Conservation (phyloP, 2,113 vertebrate species). For the Oophaga pumilio region DNA sequence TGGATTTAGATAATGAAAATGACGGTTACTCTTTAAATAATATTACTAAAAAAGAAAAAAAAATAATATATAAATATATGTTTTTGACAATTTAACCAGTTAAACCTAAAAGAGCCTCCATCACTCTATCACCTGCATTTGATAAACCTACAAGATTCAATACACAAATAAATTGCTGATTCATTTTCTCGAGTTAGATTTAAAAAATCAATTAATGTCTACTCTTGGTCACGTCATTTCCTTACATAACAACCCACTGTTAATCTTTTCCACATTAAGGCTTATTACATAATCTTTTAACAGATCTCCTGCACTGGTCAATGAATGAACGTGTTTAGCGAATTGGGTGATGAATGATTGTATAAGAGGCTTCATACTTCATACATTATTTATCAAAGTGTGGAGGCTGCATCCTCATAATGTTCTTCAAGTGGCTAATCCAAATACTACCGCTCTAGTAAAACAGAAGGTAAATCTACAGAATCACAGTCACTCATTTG, state of each 20-base stretch:
- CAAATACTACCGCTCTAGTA: background rate
- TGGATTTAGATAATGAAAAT: too few species aligned
- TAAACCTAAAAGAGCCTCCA: background rate
- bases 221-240: background rate
- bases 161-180: background rate
- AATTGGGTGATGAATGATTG: background rate
- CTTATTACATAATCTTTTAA: constrained; percentile 4
- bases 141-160: background rate
- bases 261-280: background rate
- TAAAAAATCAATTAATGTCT: background rate
- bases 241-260: background rate
- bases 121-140: background rate
- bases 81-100: background rate
- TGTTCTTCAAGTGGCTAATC: background rate
- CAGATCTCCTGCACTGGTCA: background rate
- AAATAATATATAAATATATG: background rate
- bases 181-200: background rate
- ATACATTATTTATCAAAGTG: too few species aligned
- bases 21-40: background rate
- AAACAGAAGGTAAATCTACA: background rate
- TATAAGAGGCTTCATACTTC: background rate
- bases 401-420: background rate
- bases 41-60: background rate
- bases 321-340: background rate
- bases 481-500: constrained; percentile 15